Evolutionary conservation across 2,113 vertebrate species (phyloP), one percentile per base, ranked within the genome.

Genomic region (Rousettus leschenaultii): DNA sequence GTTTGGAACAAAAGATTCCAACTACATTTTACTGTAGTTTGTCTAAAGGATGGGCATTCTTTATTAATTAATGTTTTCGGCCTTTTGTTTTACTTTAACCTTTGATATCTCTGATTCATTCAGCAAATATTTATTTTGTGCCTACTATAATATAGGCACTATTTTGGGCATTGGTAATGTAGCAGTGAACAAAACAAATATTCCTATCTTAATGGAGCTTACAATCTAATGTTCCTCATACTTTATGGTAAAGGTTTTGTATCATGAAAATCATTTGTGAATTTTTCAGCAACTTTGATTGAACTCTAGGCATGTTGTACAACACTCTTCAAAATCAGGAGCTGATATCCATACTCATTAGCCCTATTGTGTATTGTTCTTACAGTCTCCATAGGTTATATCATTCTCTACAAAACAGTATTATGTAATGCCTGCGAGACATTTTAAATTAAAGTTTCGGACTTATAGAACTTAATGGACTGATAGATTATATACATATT

Each of bases 181-280:
- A 94, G 48, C 48, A 33, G 24, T 80, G 57, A 74, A 86, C 13
- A n/a, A 75, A 95, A 89, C 12, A 59, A 59, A 61, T 82, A 78
- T 61, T 11, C 19, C 61, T 89, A 14, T 89, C 45, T 88, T 43
- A 94, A 61, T 83, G 61, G 51, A 89, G 38, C 30, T 94, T 89
- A 40, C 15, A 51, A 84, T 94, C 48, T 83, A n/a, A 65, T 74
- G 10, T 79, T 82, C 30, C 65, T 43, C 65, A 40, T 82, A 93
- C 65, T 26, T 84, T 77, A 74, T 55, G 79, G 40, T 86, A 61
- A 94, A 83, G 22, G 83, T 87, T 83, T 96, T 55, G 83, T 89
- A 88, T 85, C 43, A 15, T 57, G 53, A 89, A 86, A 86, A 86
- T 75, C 15, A 40, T 90, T 78, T 95, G 61, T 90, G 89, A 73